Evolutionary conservation across 2,888 invertebrate species (phyloP).

Genomic region (Cerastis rubricosa): DNA sequence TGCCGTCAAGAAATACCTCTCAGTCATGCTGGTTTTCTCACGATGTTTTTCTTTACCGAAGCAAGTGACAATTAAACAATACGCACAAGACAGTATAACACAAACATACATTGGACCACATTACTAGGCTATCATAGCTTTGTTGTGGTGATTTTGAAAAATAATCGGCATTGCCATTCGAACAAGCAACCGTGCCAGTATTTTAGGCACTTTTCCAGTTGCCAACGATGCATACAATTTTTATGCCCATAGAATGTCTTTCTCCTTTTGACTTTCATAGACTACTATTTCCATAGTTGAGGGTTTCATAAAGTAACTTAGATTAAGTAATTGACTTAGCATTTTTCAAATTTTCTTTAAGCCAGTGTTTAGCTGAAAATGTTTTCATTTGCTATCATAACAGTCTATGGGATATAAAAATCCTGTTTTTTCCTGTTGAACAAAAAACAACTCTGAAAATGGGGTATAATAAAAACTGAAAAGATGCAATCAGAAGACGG

Average conservation of each 20-base stretch:
- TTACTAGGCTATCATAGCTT: not conserved
- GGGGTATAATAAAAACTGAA: slow-evolving; percentile 24
- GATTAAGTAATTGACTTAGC: not conserved
- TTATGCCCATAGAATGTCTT: not conserved
- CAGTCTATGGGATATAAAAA: slow-evolving; percentile 7
- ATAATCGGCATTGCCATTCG: not conserved
- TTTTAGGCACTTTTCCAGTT: not conserved
- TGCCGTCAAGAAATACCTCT: too few relatives aligned
- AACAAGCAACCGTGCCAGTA: not conserved
- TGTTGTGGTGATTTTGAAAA: not conserved
- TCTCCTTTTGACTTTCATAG: not conserved
- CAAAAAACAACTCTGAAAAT: slow-evolving; percentile 18
- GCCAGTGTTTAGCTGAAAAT: not conserved
- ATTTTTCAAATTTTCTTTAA: not conserved
- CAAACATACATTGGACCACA: too few relatives aligned
- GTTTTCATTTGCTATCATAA: not conserved
- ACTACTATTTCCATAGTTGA: not conserved
- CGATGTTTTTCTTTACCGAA: too few relatives aligned
- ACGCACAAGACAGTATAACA: too few relatives aligned
- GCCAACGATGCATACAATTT: not conserved
- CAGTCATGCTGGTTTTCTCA: too few relatives aligned
- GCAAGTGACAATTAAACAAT: too few relatives aligned
- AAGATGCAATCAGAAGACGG: slow-evolving; percentile 26
- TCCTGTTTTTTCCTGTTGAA: not conserved
- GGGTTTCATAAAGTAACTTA: not conserved